Percentiles rank a stretch among this genome's conserved stretches.
Conservation (phyloP, 2,888 invertebrate species). For the Cerastoderma edule region DNA sequence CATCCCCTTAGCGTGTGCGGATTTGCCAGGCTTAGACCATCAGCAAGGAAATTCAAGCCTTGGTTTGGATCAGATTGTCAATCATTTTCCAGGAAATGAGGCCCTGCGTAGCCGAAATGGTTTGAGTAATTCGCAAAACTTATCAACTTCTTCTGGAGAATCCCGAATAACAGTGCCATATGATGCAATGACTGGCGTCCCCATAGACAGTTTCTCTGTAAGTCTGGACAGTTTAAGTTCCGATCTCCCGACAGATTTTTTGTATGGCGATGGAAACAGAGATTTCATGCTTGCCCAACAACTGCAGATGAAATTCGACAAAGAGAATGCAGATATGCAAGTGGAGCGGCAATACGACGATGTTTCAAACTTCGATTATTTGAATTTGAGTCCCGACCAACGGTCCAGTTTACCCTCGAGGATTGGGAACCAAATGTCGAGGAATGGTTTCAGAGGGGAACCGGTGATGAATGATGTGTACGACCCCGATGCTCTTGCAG, state of each 20-base stretch:
- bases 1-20: neutral
- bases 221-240: conserved; percentile 31
- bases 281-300: conserved; percentile 48
- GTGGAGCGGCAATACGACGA: conserved; percentile 22
- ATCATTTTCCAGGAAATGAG: conserved; percentile 9
- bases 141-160: neutral
- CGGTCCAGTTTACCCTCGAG: neutral
- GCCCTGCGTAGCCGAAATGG: neutral
- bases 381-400: conserved; percentile 8
- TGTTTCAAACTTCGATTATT: conserved; percentile 13
- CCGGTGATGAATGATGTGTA: conserved; percentile 21
- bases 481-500: neutral
- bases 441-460: neutral
- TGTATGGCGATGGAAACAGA: conserved; percentile 53
- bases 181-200: neutral
- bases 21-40: conserved; percentile 7
- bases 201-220: conserved; percentile 2
- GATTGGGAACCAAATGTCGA: neutral
- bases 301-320: conserved; percentile 42
- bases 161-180: conserved; percentile 14
- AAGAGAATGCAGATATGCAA: conserved; percentile 28
- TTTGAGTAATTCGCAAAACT: neutral
- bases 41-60: neutral
- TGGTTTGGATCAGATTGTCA: conserved; percentile 6
- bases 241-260: conserved; percentile 34